Percentiles rank a stretch among this genome's conserved stretches.
Conservation (phyloP, 2,113 vertebrate species). For the Cyphomyrus discorhynchus region DNA sequence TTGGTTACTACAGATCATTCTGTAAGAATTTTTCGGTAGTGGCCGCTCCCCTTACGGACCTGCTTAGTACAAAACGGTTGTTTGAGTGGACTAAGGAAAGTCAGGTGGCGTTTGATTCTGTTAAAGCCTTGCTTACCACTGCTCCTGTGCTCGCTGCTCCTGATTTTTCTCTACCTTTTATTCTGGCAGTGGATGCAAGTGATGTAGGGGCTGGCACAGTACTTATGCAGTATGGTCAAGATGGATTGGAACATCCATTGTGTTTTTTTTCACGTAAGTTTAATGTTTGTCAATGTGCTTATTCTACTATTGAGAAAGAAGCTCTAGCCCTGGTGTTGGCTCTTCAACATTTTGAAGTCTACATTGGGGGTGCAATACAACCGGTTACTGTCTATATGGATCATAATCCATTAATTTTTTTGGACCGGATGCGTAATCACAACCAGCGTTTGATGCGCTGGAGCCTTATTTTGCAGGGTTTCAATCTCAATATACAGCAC, state of each 20-base stretch:
- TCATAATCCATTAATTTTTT: not conserved
- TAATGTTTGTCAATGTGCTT: not conserved
- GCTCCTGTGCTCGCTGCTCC: constrained; percentile 9
- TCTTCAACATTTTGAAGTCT: not conserved
- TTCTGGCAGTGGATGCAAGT: not conserved
- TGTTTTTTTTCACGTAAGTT: not conserved
- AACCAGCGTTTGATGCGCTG: constrained; percentile 11
- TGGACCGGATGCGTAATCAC: not conserved
- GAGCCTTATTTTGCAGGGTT: not conserved
- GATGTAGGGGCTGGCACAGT: not conserved
- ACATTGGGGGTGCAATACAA: not conserved
- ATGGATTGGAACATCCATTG: not conserved
- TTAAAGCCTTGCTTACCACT: not conserved
- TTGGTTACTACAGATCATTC: constrained; percentile 2
- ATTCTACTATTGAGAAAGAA: constrained; percentile 18
- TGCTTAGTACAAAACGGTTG: not conserved
- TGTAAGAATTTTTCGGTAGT: constrained; percentile 9
- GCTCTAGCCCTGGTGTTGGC: not conserved
- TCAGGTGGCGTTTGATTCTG: not conserved
- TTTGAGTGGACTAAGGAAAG: not conserved
- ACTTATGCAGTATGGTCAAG: not conserved
- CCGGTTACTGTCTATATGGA: not conserved
- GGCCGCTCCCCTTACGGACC: not conserved
- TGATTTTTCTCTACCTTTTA: not conserved
- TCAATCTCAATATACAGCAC: not conserved